Evolutionary conservation across 2,113 vertebrate genomes (phyloP).

Genomic region (Oriolus oriolus): DNA sequence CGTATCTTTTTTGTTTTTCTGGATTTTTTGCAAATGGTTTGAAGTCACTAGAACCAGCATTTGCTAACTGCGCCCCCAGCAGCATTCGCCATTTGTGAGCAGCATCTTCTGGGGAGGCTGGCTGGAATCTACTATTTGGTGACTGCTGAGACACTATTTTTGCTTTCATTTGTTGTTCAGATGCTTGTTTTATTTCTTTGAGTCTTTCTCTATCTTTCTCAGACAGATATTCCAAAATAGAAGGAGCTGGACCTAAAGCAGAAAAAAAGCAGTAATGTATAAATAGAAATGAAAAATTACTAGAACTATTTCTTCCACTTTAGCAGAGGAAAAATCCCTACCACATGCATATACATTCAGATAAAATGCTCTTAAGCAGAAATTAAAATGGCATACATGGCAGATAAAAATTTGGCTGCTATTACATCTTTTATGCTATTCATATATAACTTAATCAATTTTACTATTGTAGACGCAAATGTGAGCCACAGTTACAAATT

Average conservation of each 20-base stretch:
- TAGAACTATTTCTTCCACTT: neutral
- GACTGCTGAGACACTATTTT: conserved; percentile 58
- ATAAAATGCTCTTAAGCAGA: neutral
- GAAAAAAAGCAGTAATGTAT: neutral
- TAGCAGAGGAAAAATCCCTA: neutral
- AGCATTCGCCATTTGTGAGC: conserved; percentile 50
- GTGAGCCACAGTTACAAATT: neutral
- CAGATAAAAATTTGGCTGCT: neutral
- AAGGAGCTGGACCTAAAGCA: conserved; percentile 77
- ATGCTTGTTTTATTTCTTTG: conserved; percentile 70
- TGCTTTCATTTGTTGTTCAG: conserved; percentile 63
- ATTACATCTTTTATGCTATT: neutral
- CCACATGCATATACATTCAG: neutral
- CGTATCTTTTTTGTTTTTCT: conserved; percentile 89
- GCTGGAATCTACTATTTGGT: conserved; percentile 29
- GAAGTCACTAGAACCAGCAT: conserved; percentile 73
- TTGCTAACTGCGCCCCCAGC: neutral
- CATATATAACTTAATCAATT: neutral
- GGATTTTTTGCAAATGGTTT: conserved; percentile 86
- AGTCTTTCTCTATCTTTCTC: conserved; percentile 84
- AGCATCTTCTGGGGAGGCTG: neutral
- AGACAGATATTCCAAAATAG: conserved; percentile 87
- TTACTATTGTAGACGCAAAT: neutral
- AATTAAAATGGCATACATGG: neutral
- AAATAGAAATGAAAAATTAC: neutral